phyloP scores from a whole-genome alignment of 1,140 invertebrate species.

The Leptestheria dahalacensis region DNA sequence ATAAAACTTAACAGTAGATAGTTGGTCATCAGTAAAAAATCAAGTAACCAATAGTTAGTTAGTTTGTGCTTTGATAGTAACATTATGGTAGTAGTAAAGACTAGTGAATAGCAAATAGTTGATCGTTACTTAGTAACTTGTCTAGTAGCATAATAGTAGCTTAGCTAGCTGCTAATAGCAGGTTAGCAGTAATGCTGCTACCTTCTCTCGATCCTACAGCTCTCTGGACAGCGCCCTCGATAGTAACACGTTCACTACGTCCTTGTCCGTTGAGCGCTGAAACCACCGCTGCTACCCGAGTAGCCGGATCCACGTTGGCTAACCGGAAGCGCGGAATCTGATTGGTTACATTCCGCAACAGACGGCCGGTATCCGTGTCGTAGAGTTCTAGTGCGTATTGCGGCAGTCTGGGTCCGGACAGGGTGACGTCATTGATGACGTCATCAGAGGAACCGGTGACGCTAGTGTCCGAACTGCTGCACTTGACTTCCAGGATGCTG shows the following conservation, averaged over 20 bases:
- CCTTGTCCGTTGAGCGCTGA: conserved; percentile 14
- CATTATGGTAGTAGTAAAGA: no score
- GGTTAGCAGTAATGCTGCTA: conserved; percentile 2
- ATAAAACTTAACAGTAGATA: no score
- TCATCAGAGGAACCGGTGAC: not conserved
- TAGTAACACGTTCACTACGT: conserved; percentile 11
- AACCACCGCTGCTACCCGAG: conserved; percentile 11
- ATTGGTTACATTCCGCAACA: conserved; percentile 13
- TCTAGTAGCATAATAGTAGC: not conserved
- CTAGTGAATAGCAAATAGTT: no score
- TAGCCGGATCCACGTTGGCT: conserved; percentile 5
- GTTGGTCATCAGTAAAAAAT: no score
- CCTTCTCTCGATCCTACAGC: conserved; percentile 16
- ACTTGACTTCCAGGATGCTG: not conserved
- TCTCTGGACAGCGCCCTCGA: conserved; percentile 15
- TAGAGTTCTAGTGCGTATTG: conserved; percentile 10
- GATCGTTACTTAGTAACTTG: not conserved
- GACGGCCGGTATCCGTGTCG: conserved; percentile 6
- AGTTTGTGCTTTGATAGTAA: no score
- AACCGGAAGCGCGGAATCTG: conserved; percentile 5
- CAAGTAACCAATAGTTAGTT: no score
- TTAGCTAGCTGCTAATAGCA: not conserved
- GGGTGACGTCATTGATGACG: not conserved
- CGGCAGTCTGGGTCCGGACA: not conserved
- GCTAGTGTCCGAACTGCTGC: not conserved